A percentile compares a stretch with the other conserved stretches of the same genome.
Evolutionary conservation across 2,888 invertebrate species (phyloP).

Genomic region (Acleris laterana): DNA sequence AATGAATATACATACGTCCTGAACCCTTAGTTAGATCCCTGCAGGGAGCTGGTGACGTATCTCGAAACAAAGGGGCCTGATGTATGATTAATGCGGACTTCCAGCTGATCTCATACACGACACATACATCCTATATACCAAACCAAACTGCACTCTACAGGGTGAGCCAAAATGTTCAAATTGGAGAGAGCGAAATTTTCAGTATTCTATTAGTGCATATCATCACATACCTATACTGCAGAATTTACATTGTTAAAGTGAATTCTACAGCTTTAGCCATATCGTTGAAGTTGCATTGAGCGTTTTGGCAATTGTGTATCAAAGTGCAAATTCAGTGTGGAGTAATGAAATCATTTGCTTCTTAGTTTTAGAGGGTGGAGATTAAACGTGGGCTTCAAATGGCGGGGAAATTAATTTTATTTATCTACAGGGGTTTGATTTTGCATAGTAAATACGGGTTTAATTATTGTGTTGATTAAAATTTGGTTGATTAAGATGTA

Average conservation of each 20-base stretch:
- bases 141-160: conserved; percentile 5
- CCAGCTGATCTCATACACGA: conserved; percentile 48
- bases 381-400: conserved; percentile 64
- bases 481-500: conserved; percentile 5
- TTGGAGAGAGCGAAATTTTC: not conserved
- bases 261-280: no score
- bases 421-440: conserved; percentile 58
- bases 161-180: not conserved
- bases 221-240: no score
- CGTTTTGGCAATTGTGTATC: not conserved
- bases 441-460: conserved; percentile 47
- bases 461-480: conserved; percentile 22
- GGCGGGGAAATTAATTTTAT: conserved; percentile 62
- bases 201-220: conserved; percentile 10
- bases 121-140: conserved; percentile 20
- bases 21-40: conserved; percentile 43
- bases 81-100: conserved; percentile 74
- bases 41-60: conserved; percentile 53
- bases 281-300: no score
- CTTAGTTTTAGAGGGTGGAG: conserved; percentile 61
- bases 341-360: conserved; percentile 76
- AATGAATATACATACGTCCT: no score
- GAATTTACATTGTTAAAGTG: no score
- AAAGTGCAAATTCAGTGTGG: conserved; percentile 54
- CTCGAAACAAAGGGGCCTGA: conserved; percentile 70